Conservation (phyloP, 2,888 invertebrate species). For the Ernsta delagoae region DNA sequence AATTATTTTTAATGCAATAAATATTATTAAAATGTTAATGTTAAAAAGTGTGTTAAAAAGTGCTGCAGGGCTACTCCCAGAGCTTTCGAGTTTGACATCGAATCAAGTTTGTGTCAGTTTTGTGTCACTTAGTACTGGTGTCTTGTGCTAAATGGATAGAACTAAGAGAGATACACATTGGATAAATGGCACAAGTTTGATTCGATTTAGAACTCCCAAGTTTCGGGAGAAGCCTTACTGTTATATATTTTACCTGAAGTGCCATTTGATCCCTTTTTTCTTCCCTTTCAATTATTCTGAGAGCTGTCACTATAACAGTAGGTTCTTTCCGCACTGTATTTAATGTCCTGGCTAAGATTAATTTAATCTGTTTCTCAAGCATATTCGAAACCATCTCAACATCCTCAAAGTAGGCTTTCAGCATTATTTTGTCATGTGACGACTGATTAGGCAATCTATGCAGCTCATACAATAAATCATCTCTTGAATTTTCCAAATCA, state of each 20-base stretch:
- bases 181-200: no score
- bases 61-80: no score
- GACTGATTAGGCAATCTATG: conserved; percentile 97
- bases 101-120: no score
- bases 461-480: conserved; percentile 97
- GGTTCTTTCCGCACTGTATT: conserved; percentile 98
- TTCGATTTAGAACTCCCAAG: no score
- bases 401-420: conserved; percentile 98
- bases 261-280: conserved; percentile 97
- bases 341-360: conserved; percentile 94
- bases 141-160: no score
- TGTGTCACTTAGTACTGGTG: no score
- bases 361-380: conserved; percentile 95
- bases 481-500: conserved; percentile 95
- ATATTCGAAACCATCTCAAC: conserved; percentile 95
- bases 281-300: conserved; percentile 98
- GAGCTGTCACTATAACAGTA: conserved; percentile 97
- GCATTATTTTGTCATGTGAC: conserved; percentile 94
- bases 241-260: conserved; percentile 74
- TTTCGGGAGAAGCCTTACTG: no score
- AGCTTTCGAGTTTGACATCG: no score
- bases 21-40: no score
- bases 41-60: no score
- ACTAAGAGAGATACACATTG: no score
- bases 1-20: background rate